phyloP scores from a whole-genome alignment of 2,113 vertebrate species.

The Eclectus roratus region DNA sequence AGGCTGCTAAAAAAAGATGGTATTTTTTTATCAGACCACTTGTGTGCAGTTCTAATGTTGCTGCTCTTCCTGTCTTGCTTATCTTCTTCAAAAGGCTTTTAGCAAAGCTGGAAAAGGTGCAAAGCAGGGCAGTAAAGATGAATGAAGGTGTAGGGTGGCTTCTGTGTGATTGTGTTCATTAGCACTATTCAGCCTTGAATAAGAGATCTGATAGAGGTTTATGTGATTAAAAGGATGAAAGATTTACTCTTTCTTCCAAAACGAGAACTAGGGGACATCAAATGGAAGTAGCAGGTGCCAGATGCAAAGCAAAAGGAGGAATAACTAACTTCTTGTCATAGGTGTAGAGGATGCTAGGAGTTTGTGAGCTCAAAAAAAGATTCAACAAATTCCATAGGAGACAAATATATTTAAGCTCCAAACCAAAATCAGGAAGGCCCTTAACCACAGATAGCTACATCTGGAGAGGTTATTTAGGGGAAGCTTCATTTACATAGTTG shows the following conservation, averaged over 20 bases:
- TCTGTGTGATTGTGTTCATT: not conserved
- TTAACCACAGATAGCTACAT: not conserved
- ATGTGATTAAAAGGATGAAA: not conserved
- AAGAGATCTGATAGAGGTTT: not conserved
- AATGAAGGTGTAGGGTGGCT: not conserved
- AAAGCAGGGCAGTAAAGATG: not conserved
- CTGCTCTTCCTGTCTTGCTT: fast-evolving
- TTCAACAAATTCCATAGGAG: not conserved
- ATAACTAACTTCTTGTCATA: not conserved
- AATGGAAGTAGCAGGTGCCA: not conserved
- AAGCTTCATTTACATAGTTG: not conserved
- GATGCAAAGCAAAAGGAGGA: not conserved
- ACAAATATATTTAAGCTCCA: not conserved
- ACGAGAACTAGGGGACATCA: not conserved
- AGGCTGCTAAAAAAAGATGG: not conserved
- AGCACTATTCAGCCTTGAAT: not conserved
- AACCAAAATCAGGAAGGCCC: not conserved
- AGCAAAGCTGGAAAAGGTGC: not conserved
- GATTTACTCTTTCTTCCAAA: not conserved
- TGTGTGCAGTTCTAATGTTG: not conserved
- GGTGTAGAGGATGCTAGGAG: not conserved
- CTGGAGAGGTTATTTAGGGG: not conserved
- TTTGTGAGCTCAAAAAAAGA: not conserved
- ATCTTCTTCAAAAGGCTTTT: not conserved
- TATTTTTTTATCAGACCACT: not conserved